A percentile compares a stretch with the other conserved stretches of the same genome.
Evolutionary conservation across 2,797 vertebrate genomes (phyloP).

Genomic region (Platalea minor): DNA sequence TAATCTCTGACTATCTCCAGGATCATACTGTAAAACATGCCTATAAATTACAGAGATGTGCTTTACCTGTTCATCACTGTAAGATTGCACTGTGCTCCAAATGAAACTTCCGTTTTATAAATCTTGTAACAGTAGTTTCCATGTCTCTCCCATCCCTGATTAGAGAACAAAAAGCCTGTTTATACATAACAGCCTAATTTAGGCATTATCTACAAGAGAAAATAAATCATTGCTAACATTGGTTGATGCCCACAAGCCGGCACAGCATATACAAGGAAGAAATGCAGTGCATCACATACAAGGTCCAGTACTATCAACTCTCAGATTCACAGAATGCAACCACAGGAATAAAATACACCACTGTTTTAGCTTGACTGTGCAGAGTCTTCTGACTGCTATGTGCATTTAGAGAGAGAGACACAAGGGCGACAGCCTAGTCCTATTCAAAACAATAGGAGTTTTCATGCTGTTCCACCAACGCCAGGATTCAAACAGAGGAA

Average conservation of each 20-base stretch:
- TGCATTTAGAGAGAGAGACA: slow-evolving; percentile 9
- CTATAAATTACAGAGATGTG: background rate
- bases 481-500: background rate
- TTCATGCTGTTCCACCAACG: background rate
- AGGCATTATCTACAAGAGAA: background rate
- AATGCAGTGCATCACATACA: background rate
- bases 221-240: background rate
- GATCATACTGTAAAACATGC: background rate
- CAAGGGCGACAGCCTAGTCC: background rate
- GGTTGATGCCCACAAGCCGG: background rate
- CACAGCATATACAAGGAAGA: background rate
- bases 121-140: slow-evolving; percentile 88
- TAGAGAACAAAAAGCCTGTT: background rate
- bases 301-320: background rate
- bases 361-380: background rate
- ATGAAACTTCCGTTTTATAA: slow-evolving; percentile 75
- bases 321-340: background rate
- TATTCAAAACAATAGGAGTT: slow-evolving; percentile 39
- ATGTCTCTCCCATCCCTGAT: slow-evolving; percentile 88
- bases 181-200: background rate
- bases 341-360: background rate
- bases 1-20: background rate
- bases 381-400: slow-evolving; percentile 3
- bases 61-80: slow-evolving; percentile 86
- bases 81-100: slow-evolving; percentile 86